Conservation (phyloP, 1,140 invertebrate species). For the Telenomus remus region DNA sequence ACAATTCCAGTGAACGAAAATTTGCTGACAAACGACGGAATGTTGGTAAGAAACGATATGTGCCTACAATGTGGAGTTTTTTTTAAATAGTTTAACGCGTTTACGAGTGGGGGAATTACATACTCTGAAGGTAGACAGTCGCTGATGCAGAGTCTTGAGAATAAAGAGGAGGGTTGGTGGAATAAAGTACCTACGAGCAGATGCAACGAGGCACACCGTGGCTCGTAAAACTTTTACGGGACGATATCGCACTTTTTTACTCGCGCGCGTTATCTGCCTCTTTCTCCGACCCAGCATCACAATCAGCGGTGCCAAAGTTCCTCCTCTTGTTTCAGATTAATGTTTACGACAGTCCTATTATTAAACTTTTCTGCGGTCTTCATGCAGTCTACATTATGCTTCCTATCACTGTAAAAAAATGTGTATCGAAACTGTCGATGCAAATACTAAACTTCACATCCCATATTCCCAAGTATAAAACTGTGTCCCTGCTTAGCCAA, state of each 20-base stretch:
- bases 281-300: constrained; percentile 27
- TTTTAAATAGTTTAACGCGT: constrained; percentile 54
- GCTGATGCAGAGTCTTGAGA: constrained; percentile 53
- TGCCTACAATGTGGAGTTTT: constrained; percentile 49
- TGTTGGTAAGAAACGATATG: neutral
- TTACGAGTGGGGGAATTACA: constrained; percentile 63
- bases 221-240: constrained; percentile 68
- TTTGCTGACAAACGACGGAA: too few species aligned
- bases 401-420: constrained; percentile 39
- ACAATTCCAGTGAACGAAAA: too few species aligned
- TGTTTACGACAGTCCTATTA: constrained; percentile 65
- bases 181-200: constrained; percentile 65
- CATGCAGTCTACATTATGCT: constrained; percentile 43
- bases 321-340: constrained; percentile 56
- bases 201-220: constrained; percentile 65
- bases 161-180: constrained; percentile 57
- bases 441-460: constrained; percentile 50
- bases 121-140: constrained; percentile 43
- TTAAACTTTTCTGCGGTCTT: constrained; percentile 59
- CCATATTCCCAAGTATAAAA: constrained; percentile 35
- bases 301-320: constrained; percentile 25
- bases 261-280: neutral
- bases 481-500: constrained; percentile 3
- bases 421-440: constrained; percentile 30
- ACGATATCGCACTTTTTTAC: constrained; percentile 60